Base-by-base conservation (phyloP, 23 tunicate genomes). In the Ciona savignyi region DNA sequence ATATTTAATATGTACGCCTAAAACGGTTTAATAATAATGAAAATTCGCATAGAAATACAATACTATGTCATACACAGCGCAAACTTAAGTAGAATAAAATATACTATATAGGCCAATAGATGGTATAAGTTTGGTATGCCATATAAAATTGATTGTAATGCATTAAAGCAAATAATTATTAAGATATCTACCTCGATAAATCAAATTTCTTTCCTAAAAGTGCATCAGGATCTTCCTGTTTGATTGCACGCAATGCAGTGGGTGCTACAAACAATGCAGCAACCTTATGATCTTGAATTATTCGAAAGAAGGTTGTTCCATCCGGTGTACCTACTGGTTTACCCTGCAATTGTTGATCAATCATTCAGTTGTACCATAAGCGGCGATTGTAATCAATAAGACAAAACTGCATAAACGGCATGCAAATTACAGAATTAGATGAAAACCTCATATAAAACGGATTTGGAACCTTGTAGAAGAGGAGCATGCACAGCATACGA, bases 251-350 rank as follows among this genome's bases (percentile, higher is more conserved):
- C 64, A 90, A 63, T 6, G 97, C 97, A 11, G 97, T 90, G 26
- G 97, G 97, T 22, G 97, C 97, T 51, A 91, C 89, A 62, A 90
- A 90, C 75, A 90, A 79, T 15, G 80, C 70, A 6, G 97, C 80
- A 21, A 90, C 97, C 33, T 90, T 83, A 79, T 90, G 97, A 29
- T 90, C 90, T 22, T 70, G 65, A 1, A 90, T 75, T 1, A 90
- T 33, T 3, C 97, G 77, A 33, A 90, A 90, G 62, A 90, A 90
- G 49, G 97, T 33, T 0, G 88, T 70, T 34, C 81, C 90, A 70
- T 90, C 97, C 0, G 97, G 97, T 21, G 97, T 90, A 29, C 97
- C 97, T 32, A 90, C 85, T 20, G 97, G 97, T 70, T 90, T 90
- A 21, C 97, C 97, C 97, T 90, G 56, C 23, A 67, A 68, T n/a